Conservation (phyloP, 2,797 vertebrate genomes). For the Cyprinodon diabolis region DNA sequence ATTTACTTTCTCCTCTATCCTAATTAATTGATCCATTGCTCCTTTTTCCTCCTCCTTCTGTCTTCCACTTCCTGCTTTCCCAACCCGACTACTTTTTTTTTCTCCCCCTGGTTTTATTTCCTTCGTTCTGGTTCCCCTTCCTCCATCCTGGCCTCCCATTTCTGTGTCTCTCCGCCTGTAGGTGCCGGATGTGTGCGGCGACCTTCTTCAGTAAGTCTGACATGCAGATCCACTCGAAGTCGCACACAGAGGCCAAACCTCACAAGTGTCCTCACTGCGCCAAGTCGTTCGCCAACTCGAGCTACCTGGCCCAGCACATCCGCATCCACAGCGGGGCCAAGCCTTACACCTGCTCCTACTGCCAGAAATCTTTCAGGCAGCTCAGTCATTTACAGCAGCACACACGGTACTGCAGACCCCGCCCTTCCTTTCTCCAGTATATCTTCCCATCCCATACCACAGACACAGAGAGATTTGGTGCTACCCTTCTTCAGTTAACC, state of each 20-base stretch:
- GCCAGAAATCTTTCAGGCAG: conserved; percentile 99
- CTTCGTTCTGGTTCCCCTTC: conserved; percentile 51
- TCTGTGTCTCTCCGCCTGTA: conserved; percentile 86
- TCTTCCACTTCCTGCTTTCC: conserved; percentile 12
- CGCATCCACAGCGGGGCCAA: conserved; percentile 99
- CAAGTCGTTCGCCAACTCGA: conserved; percentile 99
- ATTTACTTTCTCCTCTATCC: conserved; percentile 42
- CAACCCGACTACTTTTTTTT: conserved; percentile 34
- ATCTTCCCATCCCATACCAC: not conserved
- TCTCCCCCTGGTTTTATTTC: conserved; percentile 33
- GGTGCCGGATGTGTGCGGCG: conserved; percentile 99
- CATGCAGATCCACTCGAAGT: conserved; percentile 99
- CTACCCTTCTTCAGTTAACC: not conserved
- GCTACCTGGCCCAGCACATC: conserved; percentile 99
- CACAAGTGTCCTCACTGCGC: conserved; percentile 99
- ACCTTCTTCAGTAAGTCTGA: conserved; percentile 99
- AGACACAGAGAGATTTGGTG: not conserved
- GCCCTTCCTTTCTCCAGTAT: conserved; percentile 12
- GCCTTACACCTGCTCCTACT: conserved; percentile 99
- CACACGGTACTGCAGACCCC: conserved; percentile 91
- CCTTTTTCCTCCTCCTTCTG: conserved; percentile 23
- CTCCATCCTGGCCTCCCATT: conserved; percentile 72
- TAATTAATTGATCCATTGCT: conserved; percentile 46
- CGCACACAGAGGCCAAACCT: conserved; percentile 99
- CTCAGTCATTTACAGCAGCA: conserved; percentile 99